These are phyloP conservation scores for Podarcis cretensis DNA, from an alignment of 2,113 vertebrate species.

Conservation along the genomic window DNA sequence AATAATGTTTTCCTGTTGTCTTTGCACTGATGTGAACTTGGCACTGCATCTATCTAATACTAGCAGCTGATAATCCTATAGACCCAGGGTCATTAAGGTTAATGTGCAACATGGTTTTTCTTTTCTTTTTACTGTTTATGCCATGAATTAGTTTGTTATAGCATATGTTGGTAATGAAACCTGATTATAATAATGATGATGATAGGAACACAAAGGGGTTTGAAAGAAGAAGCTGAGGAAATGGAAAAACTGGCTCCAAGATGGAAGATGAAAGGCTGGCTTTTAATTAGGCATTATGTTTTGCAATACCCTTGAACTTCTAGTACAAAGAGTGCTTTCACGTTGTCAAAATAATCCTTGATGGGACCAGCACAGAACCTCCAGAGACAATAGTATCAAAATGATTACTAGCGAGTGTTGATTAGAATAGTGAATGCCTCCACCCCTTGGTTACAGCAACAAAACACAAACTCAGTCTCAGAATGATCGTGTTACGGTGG, in stretches of 20 bases:
- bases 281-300: constrained; percentile 26
- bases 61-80: constrained; percentile 44
- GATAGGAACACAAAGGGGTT: constrained; percentile 47
- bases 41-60: constrained; percentile 56
- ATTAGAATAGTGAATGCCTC: not conserved
- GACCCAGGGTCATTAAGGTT: constrained; percentile 62
- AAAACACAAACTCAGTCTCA: not conserved
- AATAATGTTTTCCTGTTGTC: constrained; percentile 71
- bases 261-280: constrained; percentile 12
- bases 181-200: constrained; percentile 46
- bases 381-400: not conserved
- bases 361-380: not conserved
- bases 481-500: not conserved
- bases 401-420: not conserved
- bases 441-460: too few species aligned
- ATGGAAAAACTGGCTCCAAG: not conserved
- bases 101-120: constrained; percentile 52
- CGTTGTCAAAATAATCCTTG: not conserved
- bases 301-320: not conserved
- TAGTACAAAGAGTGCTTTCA: not conserved
- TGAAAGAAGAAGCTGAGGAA: constrained; percentile 14
- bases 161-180: constrained; percentile 63
- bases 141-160: constrained; percentile 23
- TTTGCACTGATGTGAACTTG: constrained; percentile 60
- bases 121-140: constrained; percentile 24